Base-by-base conservation (phyloP, 2,888 invertebrate species). In the Sphaerophoria rueppellii region DNA sequence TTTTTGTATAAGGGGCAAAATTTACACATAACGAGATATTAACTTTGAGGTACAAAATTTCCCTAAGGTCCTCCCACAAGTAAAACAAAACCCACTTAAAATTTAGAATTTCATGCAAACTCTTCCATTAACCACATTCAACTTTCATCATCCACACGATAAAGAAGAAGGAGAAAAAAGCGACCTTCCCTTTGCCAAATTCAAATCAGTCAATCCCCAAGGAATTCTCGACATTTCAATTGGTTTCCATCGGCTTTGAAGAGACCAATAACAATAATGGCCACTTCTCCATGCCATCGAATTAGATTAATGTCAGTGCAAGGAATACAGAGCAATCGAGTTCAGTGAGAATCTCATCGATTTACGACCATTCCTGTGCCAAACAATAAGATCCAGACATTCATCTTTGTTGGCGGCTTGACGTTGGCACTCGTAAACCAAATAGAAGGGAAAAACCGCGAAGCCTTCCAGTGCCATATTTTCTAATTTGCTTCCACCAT, bases 381-480 rank as follows among this genome's bases (percentile, higher is more conserved):
- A 69, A 69, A 73, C 52, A 70, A 57, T 77, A 73, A 35, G 69
- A 61, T 57, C 40, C 79, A 55, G 61, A 48, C 50, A 82, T 69
- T 81, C 48, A 60, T 71, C 76, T 54, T 48, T 48, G 34, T 9
- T 48, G 32, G 43, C 24, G n/a, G 11, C 40, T 4, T 61, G 1
- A 43, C n/a, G 14, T 46, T 32, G n/a, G 46, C 9, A 46, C 14
- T 37, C 3, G 46, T 12, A 4, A 34, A 4, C 32, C n/a, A 63
- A 6, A 34, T 9, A 14, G 4, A 16, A 52, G 52, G 12, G 37
- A 16, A 65, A 34, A 48, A 35, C 4, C 14, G n/a, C 48, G 14
- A 50, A 50, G 16, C 50, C 24, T 24, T 24, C 24, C 40, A 40
- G 40, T 40, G 4, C 40, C 40, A 40, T 32, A 50, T 16, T 11